phyloP scores from a whole-genome alignment of 2,888 invertebrate species.

The Pasiphila rectangulata region DNA sequence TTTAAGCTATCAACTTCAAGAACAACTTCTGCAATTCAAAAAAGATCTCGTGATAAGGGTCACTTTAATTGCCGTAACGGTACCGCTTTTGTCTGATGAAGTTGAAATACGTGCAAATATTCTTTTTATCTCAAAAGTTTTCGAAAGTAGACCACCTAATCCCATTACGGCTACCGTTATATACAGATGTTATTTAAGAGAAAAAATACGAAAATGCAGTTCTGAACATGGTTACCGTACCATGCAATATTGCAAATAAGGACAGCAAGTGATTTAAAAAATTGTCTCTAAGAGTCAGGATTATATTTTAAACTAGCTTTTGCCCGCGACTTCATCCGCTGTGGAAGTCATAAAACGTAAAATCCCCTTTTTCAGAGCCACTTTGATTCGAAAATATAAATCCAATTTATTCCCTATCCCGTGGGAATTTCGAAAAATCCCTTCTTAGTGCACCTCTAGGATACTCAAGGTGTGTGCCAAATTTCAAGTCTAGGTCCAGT shows the following conservation, averaged over 20 bases:
- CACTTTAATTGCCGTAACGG: constrained; percentile 29
- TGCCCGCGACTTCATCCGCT: too few species aligned
- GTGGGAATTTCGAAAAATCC: too few species aligned
- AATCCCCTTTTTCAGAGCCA: too few species aligned
- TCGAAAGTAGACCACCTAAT: constrained; percentile 31
- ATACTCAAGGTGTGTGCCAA: too few species aligned
- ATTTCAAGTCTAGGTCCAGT: too few species aligned
- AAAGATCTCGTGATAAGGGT: constrained; percentile 23
- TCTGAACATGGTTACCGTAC: neutral
- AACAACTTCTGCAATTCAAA: constrained; percentile 2
- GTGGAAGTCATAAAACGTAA: too few species aligned
- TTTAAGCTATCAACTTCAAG: constrained; percentile 1
- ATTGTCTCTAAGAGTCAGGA: too few species aligned
- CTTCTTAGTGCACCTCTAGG: too few species aligned
- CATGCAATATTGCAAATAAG: constrained; percentile 6
- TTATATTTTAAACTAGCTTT: too few species aligned
- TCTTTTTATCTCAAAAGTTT: constrained; percentile 32
- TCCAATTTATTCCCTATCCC: too few species aligned
- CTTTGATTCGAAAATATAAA: too few species aligned
- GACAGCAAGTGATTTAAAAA: neutral
- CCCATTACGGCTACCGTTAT: constrained; percentile 29
- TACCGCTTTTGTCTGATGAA: constrained; percentile 31
- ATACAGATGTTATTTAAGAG: constrained; percentile 13
- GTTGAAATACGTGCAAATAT: constrained; percentile 43
- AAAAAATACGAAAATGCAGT: constrained; percentile 2